Percentiles rank a stretch among this genome's conserved stretches.
These are phyloP conservation scores for Dryocosmus kuriphilus DNA, from an alignment of 2,888 invertebrate species.

Conservation along the genomic window DNA sequence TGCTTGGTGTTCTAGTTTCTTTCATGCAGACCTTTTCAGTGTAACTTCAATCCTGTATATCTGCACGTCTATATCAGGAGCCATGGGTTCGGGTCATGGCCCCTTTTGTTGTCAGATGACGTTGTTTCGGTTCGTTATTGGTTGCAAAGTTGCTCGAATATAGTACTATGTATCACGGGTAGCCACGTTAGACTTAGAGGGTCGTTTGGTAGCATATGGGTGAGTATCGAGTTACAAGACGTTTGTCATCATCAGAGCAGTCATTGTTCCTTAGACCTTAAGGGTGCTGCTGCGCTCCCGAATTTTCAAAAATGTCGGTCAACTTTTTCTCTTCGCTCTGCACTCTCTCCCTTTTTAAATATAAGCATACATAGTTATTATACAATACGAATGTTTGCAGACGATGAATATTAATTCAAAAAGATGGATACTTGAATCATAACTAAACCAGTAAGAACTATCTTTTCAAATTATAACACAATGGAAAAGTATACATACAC, in stretches of 20 bases:
- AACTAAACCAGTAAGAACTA: neutral
- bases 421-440: neutral
- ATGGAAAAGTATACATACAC: no score
- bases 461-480: neutral
- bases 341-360: neutral
- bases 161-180: conserved; percentile 58
- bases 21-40: conserved; percentile 53
- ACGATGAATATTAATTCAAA: conserved; percentile 22
- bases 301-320: conserved; percentile 64
- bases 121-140: conserved; percentile 67
- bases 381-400: conserved; percentile 19
- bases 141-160: conserved; percentile 65
- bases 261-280: conserved; percentile 71
- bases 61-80: conserved; percentile 64
- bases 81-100: conserved; percentile 65
- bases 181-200: conserved; percentile 62
- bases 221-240: conserved; percentile 74
- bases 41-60: conserved; percentile 68
- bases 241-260: conserved; percentile 76
- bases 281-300: conserved; percentile 60
- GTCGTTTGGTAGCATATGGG: conserved; percentile 72
- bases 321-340: conserved; percentile 56
- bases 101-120: conserved; percentile 63
- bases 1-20: conserved; percentile 16
- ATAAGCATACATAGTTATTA: conserved; percentile 14